Evolutionary conservation across 2,888 invertebrate genomes (phyloP).

Genomic region (Campoplex capitator): DNA sequence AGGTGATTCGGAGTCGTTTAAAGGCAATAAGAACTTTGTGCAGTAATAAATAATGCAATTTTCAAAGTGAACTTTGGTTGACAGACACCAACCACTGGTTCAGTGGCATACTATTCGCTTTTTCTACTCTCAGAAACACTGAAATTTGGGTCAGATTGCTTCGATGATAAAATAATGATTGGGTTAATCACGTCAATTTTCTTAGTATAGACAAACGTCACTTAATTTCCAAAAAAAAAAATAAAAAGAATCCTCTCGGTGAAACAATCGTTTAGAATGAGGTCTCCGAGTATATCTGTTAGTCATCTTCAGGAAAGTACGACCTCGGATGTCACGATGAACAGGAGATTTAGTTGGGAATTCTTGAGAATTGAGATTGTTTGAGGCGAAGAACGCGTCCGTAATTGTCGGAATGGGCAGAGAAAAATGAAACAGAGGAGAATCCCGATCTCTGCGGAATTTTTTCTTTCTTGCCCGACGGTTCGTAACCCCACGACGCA

Average conservation of each 20-base stretch:
- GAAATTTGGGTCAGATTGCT: conserved; percentile 1
- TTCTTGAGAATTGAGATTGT: conserved; percentile 55
- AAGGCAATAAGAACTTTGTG: not conserved
- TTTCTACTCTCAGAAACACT: not conserved
- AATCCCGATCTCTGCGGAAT: conserved; percentile 39
- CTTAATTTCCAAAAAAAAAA: conserved; percentile 2
- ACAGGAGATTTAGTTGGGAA: conserved; percentile 41
- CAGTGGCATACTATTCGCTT: not conserved
- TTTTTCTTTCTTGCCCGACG: conserved; percentile 24
- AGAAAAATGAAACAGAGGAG: conserved; percentile 47
- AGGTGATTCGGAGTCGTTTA: not conserved
- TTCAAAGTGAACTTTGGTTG: not conserved
- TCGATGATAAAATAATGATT: conserved; percentile 2
- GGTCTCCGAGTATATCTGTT: conserved; percentile 27
- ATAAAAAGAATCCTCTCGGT: not conserved
- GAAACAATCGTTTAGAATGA: conserved; percentile 37
- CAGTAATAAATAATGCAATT: not conserved
- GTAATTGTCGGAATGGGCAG: conserved; percentile 52
- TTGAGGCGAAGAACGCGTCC: conserved; percentile 32
- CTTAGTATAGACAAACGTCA: not conserved
- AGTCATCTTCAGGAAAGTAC: conserved; percentile 24
- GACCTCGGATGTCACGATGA: conserved; percentile 27
- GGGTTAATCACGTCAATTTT: conserved; percentile 28
- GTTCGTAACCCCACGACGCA: conserved; percentile 57
- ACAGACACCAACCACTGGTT: not conserved